These are phyloP conservation scores for Trachymyrmex cornetzi DNA, from an alignment of 1,140 invertebrate genomes.

Conservation along the genomic window DNA sequence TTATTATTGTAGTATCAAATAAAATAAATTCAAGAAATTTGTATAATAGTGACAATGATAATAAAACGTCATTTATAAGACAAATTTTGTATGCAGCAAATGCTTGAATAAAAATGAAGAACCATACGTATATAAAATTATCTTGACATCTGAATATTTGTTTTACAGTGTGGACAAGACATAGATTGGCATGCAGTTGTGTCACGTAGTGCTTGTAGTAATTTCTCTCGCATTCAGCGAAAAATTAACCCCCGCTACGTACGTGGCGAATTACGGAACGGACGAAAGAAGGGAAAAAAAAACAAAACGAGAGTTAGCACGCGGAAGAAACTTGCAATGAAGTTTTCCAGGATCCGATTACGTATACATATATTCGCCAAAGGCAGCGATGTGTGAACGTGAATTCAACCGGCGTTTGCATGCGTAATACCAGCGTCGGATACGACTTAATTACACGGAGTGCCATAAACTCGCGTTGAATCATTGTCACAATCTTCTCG, in stretches of 20 bases:
- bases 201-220: background rate
- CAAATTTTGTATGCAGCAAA: background rate
- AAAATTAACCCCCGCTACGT: conserved; percentile 30
- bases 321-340: conserved; percentile 20
- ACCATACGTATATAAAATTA: background rate
- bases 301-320: background rate
- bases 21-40: background rate
- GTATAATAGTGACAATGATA: background rate
- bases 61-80: background rate
- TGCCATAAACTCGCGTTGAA: conserved; percentile 71
- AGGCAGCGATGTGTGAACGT: conserved; percentile 15
- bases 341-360: conserved; percentile 63
- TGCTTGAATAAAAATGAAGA: background rate
- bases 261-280: background rate
- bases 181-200: conserved; percentile 21
- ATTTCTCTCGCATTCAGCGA: conserved; percentile 23
- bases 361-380: conserved; percentile 23
- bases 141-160: conserved; percentile 20
- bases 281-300: background rate
- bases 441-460: conserved; percentile 73
- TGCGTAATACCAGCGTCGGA: conserved; percentile 67
- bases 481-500: conserved; percentile 76
- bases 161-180: conserved; percentile 4
- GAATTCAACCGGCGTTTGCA: conserved; percentile 58
- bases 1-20: background rate